Evolutionary conservation across 2,797 vertebrate species (phyloP).

Genomic region (Spheniscus humboldti): DNA sequence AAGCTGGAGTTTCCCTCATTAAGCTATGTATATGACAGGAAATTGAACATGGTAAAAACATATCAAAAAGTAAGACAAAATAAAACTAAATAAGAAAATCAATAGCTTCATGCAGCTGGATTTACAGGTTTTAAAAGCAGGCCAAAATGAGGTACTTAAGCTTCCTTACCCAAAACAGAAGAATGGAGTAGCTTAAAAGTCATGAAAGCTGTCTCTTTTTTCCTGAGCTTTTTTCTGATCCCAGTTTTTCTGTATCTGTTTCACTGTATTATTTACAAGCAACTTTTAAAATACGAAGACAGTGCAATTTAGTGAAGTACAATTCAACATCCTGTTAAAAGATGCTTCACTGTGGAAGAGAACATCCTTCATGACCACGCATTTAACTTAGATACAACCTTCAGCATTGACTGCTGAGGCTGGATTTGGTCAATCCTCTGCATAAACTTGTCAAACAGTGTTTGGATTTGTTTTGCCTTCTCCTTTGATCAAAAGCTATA

Average conservation of each 20-base stretch:
- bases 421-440: not conserved
- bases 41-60: not conserved
- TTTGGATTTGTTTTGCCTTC: not conserved
- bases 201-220: not conserved
- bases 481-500: not conserved
- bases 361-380: not conserved
- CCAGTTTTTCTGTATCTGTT: not conserved
- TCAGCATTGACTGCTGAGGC: not conserved
- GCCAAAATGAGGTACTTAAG: not conserved
- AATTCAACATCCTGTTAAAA: not conserved
- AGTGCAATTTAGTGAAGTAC: not conserved
- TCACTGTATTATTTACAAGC: not conserved
- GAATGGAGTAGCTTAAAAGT: not conserved
- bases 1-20: not conserved
- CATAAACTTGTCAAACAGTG: not conserved
- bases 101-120: not conserved
- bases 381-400: not conserved
- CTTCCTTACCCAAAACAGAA: not conserved
- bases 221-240: not conserved
- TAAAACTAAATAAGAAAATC: not conserved
- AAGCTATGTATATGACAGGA: not conserved
- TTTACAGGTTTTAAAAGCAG: not conserved
- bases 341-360: not conserved
- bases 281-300: not conserved
- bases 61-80: not conserved